Evolutionary conservation across 2,797 vertebrate genomes (phyloP).

Genomic region (Hyperoplus immaculatus): DNA sequence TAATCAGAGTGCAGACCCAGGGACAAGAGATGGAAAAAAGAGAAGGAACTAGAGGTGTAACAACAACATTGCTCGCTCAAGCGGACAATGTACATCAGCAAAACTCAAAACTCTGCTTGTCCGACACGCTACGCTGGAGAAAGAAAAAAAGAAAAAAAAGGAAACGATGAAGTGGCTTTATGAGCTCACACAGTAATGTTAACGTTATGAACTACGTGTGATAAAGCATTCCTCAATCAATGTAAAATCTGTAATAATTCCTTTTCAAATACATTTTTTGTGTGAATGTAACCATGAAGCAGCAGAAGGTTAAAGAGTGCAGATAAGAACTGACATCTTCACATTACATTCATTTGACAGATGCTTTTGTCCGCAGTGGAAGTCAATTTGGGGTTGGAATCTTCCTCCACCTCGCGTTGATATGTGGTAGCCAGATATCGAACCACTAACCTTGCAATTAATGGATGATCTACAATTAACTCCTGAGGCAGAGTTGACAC

Average conservation of each 20-base stretch:
- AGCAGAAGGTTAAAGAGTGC: not conserved
- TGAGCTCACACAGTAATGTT: not conserved
- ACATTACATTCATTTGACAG: not conserved
- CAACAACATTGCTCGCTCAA: conserved; percentile 18
- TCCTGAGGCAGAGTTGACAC: too few species aligned
- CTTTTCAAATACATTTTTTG: conserved; percentile 1
- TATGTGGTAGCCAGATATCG: not conserved
- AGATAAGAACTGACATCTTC: not conserved
- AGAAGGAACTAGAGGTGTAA: conserved; percentile 25
- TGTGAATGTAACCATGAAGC: not conserved
- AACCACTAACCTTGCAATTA: not conserved
- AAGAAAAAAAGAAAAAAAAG: not conserved
- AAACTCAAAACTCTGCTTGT: conserved; percentile 1
- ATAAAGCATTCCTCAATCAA: not conserved
- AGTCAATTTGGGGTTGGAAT: not conserved
- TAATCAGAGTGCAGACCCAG: conserved; percentile 51
- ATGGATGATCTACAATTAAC: not conserved
- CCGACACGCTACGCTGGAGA: conserved; percentile 7
- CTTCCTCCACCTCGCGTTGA: not conserved
- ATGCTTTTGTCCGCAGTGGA: conserved; percentile 2
- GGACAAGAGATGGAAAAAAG: conserved; percentile 18
- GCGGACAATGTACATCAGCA: conserved; percentile 20
- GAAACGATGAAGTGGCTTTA: not conserved
- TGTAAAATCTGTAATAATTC: not conserved
- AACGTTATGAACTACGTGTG: not conserved